phyloP scores from a whole-genome alignment of 2,113 vertebrate genomes.

The Cyphomyrus discorhynchus region DNA sequence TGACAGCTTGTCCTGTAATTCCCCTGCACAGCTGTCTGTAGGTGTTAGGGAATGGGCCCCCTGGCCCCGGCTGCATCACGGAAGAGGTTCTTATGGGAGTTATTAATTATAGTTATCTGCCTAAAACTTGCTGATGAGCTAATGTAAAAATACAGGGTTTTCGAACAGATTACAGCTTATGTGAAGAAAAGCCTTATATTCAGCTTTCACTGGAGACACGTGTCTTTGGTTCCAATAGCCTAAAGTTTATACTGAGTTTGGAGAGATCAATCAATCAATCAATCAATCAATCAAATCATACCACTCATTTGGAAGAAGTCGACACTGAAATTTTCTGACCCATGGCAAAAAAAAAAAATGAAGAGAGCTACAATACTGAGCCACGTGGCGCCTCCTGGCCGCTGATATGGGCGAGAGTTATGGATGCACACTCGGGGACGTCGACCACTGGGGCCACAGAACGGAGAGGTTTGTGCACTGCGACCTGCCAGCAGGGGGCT shows the following conservation, averaged over 20 bases:
- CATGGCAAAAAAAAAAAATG: background rate
- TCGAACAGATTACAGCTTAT: conserved; percentile 20
- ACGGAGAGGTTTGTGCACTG: background rate
- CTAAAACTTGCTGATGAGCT: conserved; percentile 58
- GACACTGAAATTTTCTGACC: background rate
- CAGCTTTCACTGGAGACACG: conserved; percentile 43
- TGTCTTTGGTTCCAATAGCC: background rate
- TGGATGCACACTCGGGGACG: background rate
- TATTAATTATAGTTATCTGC: conserved; percentile 65
- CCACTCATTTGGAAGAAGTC: background rate
- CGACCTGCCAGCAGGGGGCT: background rate
- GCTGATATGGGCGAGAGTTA: background rate
- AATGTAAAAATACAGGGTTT: conserved; percentile 68
- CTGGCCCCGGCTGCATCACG: background rate
- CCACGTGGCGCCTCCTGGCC: background rate
- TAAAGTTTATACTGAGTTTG: background rate
- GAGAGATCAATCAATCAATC: too few species aligned
- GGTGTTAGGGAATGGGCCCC: background rate
- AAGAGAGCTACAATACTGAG: background rate
- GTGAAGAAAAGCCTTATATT: conserved; percentile 59
- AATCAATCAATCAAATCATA: background rate
- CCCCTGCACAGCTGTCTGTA: background rate
- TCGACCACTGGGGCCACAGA: background rate
- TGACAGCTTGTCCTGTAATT: background rate
- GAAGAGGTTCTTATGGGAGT: conserved; percentile 42